These are phyloP conservation scores for Pituophis catenifer DNA, from an alignment of 2,113 vertebrate species.

Conservation along the genomic window DNA sequence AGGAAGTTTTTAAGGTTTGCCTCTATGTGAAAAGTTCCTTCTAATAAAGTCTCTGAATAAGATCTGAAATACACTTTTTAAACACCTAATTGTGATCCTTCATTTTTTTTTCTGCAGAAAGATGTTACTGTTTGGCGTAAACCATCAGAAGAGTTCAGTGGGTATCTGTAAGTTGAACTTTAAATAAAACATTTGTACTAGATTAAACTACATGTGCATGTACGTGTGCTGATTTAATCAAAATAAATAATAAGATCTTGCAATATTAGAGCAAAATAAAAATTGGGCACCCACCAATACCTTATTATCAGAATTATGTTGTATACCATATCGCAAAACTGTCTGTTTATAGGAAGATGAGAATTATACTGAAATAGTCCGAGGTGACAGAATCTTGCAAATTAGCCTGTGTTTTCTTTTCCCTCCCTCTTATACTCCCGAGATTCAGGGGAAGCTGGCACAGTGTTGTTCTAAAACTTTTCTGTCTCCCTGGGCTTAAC, in stretches of 20 bases:
- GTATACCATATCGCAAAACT: not conserved
- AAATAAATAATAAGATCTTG: not conserved
- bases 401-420: not conserved
- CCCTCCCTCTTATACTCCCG: not conserved
- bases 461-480: not conserved
- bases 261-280: not conserved
- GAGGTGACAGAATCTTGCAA: not conserved
- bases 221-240: not conserved
- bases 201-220: not conserved
- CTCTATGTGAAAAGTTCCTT: not conserved
- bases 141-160: conserved; percentile 80
- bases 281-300: not conserved
- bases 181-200: not conserved
- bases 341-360: not conserved
- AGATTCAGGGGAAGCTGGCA: not conserved
- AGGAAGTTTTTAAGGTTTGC: not conserved
- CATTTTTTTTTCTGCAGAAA: conserved; percentile 69
- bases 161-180: conserved; percentile 79
- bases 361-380: not conserved
- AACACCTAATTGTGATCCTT: not conserved
- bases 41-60: not conserved
- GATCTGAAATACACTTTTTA: not conserved
- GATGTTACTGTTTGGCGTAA: conserved; percentile 82
- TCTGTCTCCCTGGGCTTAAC: not conserved
- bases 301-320: not conserved